Evolutionary conservation across 1,140 invertebrate genomes (phyloP), one percentile per base, ranked within the genome.

Genomic region (Pectinophora gossypiella): DNA sequence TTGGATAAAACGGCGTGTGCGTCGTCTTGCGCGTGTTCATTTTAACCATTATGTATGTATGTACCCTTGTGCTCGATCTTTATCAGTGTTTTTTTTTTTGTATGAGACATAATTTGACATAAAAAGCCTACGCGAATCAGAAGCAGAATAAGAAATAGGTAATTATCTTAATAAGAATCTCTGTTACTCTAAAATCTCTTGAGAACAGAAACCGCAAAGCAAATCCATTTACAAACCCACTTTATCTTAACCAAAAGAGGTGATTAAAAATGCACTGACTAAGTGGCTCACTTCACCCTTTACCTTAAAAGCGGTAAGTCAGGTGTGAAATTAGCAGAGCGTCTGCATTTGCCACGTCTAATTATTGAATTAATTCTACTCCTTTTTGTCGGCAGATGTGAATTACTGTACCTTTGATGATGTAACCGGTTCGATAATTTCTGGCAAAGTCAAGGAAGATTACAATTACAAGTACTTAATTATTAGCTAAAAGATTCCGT

Each of bases 251-350:
- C 36, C n/a, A 40, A 40, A 40, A 40, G 36, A 64, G 62, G 61
- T 56, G 59, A 78, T 81, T 78, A 77, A 79, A 77, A 77, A 82
- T 82, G 67, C 76, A 77, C 65, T 45, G 19, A 16, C 27, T 45
- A 52, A 52, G 50, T 52, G 40, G 16, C 38, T 44, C 36, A 43
- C 10, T 38, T 63, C 61, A 67, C 69, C 69, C 77, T 67, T 68
- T 63, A 58, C 51, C 54, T 61, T 66, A 71, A 74, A 67, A 56
- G 56, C 51, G 66, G 45, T 68, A 40, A 76, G 60, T 74, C 76
- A 83, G 76, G 79, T 83, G 79, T 78, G 61, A 83, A 83, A 80
- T 76, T 63, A 62, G 65, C 59, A 56, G 57, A 77, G 68, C 65
- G 72, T 63, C 72, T 81, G 79, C 68, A 55, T 59, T 68, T 76